These are phyloP conservation scores for Limanda limanda DNA, from an alignment of 2,113 vertebrate species.

Conservation along the genomic window DNA sequence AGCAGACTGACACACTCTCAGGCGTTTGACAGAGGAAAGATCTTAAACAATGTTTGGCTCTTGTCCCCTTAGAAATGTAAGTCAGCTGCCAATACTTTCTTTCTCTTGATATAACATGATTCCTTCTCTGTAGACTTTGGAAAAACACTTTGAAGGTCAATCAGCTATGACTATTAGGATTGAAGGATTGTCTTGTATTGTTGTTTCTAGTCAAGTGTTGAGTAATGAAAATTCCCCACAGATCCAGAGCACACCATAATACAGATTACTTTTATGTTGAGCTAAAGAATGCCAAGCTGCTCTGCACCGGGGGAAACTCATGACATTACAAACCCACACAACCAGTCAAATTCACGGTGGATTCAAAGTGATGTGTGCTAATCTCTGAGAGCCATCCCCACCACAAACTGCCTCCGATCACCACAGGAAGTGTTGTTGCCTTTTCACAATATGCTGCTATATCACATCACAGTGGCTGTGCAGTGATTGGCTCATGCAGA, in stretches of 20 bases:
- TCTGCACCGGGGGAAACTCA: neutral
- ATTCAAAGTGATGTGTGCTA: neutral
- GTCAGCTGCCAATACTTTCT: neutral
- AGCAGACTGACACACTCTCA: neutral
- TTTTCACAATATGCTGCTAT: neutral
- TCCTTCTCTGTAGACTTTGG: neutral
- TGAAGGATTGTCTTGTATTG: neutral
- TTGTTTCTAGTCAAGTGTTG: neutral
- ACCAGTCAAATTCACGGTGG: neutral
- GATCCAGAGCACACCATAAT: neutral
- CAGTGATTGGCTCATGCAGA: constrained; percentile 1
- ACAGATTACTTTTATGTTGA: neutral
- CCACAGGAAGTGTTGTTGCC: neutral
- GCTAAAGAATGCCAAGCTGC: neutral
- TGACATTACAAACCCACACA: neutral
- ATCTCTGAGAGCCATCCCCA: neutral
- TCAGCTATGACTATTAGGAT: neutral
- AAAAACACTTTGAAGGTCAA: neutral
- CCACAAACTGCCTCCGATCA: neutral
- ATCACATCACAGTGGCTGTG: neutral
- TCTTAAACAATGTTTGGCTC: neutral
- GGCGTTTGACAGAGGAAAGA: neutral
- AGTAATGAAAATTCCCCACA: neutral
- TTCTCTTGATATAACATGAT: neutral
- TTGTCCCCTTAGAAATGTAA: neutral